These are phyloP conservation scores for Anastrepha ludens DNA, from an alignment of 1,140 invertebrate species.

Conservation along the genomic window DNA sequence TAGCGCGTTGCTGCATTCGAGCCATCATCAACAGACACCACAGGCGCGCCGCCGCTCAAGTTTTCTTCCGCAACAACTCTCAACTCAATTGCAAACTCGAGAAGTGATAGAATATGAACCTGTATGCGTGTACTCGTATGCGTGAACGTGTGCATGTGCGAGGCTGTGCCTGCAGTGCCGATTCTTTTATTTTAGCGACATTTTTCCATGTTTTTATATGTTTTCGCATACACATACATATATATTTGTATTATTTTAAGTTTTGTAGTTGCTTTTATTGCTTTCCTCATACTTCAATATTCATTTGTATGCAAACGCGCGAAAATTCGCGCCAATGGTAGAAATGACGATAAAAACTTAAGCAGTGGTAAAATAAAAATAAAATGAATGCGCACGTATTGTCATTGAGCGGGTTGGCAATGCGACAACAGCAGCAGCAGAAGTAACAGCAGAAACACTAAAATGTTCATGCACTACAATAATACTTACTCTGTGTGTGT, in stretches of 20 bases:
- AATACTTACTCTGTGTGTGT: background rate
- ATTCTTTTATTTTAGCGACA: background rate
- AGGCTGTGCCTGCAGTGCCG: background rate
- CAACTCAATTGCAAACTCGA: constrained; percentile 5
- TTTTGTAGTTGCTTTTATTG: background rate
- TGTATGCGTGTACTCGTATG: background rate
- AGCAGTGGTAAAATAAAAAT: background rate
- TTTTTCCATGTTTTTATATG: background rate
- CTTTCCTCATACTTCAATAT: background rate
- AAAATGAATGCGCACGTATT: background rate
- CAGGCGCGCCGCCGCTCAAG: constrained; percentile 36
- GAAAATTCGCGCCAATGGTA: constrained; percentile 3
- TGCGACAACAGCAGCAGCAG: background rate
- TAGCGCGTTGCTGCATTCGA: background rate
- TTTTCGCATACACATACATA: background rate
- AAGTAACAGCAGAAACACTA: background rate
- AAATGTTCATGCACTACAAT: background rate
- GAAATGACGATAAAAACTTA: background rate
- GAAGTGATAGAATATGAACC: background rate
- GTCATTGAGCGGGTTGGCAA: constrained; percentile 2
- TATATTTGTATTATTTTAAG: background rate
- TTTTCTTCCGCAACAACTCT: constrained; percentile 34
- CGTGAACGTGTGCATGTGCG: background rate
- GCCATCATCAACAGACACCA: constrained; percentile 30
- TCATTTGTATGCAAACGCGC: constrained; percentile 15